A percentile compares a stretch with the other conserved stretches of the same genome.
phyloP scores from a whole-genome alignment of 1,140 invertebrate genomes.

The Drosophila oshimai region DNA sequence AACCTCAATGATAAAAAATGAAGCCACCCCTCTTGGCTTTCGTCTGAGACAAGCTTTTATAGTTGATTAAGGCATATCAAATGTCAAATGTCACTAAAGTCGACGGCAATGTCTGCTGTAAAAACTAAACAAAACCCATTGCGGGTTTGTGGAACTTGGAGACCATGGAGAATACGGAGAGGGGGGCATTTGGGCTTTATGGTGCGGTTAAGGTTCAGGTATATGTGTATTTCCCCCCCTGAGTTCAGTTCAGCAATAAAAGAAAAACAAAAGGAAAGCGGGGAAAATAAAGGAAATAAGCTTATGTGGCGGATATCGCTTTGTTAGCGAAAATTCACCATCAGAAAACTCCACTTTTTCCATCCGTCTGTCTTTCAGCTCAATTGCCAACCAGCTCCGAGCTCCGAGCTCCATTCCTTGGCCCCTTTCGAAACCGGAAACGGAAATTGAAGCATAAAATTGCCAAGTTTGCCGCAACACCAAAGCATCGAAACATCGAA shows the following conservation, averaged over 20 bases:
- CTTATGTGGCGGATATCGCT: conserved; percentile 40
- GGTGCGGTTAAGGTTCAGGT: conserved; percentile 51
- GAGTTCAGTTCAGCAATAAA: conserved; percentile 25
- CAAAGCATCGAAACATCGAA: conserved; percentile 15
- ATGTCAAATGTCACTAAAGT: conserved; percentile 76
- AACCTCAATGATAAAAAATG: neutral
- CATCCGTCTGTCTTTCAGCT: conserved; percentile 23
- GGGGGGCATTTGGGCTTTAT: conserved; percentile 37
- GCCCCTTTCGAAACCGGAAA: conserved; percentile 47
- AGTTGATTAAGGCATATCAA: conserved; percentile 81
- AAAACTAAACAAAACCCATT: conserved; percentile 65
- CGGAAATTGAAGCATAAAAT: conserved; percentile 81
- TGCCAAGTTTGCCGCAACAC: conserved; percentile 64
- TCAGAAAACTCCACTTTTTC: neutral
- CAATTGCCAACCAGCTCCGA: conserved; percentile 63
- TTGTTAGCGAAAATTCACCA: conserved; percentile 14
- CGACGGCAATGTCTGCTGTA: conserved; percentile 69
- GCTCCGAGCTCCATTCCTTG: conserved; percentile 20
- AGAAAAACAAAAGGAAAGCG: conserved; percentile 27
- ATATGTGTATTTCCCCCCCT: neutral
- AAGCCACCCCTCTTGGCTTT: conserved; percentile 8
- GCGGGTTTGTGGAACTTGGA: neutral
- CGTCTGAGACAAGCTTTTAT: conserved; percentile 68
- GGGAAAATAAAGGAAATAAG: conserved; percentile 29
- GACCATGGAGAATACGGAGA: too few relatives aligned